Base-by-base conservation (phyloP, 1,140 invertebrate species). In the Cylas formicarius region DNA sequence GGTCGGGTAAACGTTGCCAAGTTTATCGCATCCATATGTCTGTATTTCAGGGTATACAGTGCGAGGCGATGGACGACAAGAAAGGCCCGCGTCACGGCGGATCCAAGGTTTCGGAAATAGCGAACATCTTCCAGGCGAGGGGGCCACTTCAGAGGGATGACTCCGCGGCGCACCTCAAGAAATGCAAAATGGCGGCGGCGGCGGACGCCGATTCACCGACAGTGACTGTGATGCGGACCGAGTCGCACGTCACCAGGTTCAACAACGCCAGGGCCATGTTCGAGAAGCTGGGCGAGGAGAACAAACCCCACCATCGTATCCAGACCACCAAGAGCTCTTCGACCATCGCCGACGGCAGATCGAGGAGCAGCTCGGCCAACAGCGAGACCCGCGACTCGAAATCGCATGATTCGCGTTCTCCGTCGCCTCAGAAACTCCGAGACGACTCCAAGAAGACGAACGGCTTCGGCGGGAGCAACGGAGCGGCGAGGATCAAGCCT, bases 181-280 rank as follows among this genome's bases (percentile, higher is more conserved):
- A 61, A 58, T 54, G 20, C 44, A 60, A 20, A 36, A 67, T 65
- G 47, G 43, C 63, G 27, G 57, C 59, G 58, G 69, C 60, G 67
- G 67, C 65, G 58, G 62, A 65, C 17, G 57, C 64, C 13, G 50
- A 66, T n/a, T 65, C 67, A 29, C 68, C 70, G 21, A 67, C 67
- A 17, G 80, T 83, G 24, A 82, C 82, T 2, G 81, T 87, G n/a
- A 84, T 84, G 27, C 73, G 88, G 35, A 87, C 86, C 2, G 88
- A 92, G 69, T 90, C 86, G 48, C 87, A 91, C 62, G 78, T 90
- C 48, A 82, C 86, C 11, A 71, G 91, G 33, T 95, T 96, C 67
- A 93, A 93, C 62, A 90, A 86, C 66, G 91, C 91, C 1, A 72
- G 89, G 21, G 90, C 90, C 17, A 73, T 96, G 16, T 95, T 96